Evolutionary conservation across 92 coral and sea anemone genomes (phyloP), one percentile per base, ranked within the genome.

Genomic region (Parazoanthus darwini): DNA sequence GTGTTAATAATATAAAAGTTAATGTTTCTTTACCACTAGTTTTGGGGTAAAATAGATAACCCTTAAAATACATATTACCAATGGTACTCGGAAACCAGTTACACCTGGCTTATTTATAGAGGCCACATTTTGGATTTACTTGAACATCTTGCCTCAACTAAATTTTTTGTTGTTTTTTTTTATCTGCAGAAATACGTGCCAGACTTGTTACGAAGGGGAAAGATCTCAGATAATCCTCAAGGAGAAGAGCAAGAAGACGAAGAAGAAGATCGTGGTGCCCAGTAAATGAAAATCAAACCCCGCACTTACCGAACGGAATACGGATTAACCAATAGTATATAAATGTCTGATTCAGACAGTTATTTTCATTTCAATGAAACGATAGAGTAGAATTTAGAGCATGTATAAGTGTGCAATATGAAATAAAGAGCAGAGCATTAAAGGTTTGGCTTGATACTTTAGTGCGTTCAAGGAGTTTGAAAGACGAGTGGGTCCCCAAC

Each of bases 401-500:
- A 82, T 82, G 86, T 82, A 82, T 11, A 42, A 82, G 8, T 44
- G 86, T 82, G 86, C 86, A 26, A 79, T n/a, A 23, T 20, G 58
- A 71, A 82, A 82, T 82, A 82, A 82, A 82, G 63, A 54, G 67
- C 37, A 65, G 86, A 82, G 86, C 86, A 82, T 82, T 82, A 42
- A 82, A 82, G 8, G 54, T 80, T 33, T 80, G 67, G 35, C 25
- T 15, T 76, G n/a, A 39, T 39, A 33, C 20, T 75, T 42, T 76
- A 9, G 2, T 22, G 3, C n/a, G 46, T 20, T 76, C 8, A 76
- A 15, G n/a, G 25, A 18, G 11, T 38, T 13, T 22, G 22, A 35
- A 74, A 33, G 42, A 8, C 16, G 77, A 5, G 18, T 29, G 18
- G 39, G 18, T 72, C 22, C 14, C 77, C 0, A 25, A 29, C 13